These are phyloP conservation scores for Leptosomus discolor DNA, from an alignment of 2,113 vertebrate genomes.

Conservation along the genomic window DNA sequence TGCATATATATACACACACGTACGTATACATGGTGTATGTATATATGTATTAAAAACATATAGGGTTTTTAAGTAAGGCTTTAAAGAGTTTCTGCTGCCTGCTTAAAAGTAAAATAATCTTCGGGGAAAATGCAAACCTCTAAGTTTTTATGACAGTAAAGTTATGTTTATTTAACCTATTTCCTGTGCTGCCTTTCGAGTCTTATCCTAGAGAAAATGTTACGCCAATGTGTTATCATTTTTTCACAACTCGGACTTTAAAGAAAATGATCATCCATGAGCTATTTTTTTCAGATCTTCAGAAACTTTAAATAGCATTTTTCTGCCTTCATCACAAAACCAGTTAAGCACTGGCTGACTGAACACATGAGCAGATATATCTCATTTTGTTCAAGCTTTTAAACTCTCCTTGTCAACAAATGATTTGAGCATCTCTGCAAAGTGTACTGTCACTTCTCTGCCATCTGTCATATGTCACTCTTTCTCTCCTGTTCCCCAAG, in stretches of 20 bases:
- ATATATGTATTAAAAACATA: neutral
- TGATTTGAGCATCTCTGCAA: neutral
- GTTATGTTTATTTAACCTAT: constrained; percentile 46
- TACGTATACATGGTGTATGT: too few relatives aligned
- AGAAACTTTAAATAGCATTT: constrained; percentile 30
- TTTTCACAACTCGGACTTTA: constrained; percentile 37
- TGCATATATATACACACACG: too few relatives aligned
- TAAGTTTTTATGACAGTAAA: neutral
- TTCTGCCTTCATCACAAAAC: neutral
- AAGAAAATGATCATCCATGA: neutral
- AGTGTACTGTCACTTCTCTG: constrained; percentile 17
- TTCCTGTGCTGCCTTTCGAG: constrained; percentile 25
- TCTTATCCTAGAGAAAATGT: constrained; percentile 10
- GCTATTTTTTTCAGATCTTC: neutral
- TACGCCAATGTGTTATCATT: neutral
- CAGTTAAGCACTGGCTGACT: neutral
- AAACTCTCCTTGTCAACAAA: constrained; percentile 38
- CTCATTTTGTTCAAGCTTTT: constrained; percentile 33
- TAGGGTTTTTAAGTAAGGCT: neutral
- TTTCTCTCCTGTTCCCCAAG: neutral
- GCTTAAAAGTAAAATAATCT: neutral
- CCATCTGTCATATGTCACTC: constrained; percentile 43
- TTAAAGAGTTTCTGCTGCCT: neutral
- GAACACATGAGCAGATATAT: constrained; percentile 10
- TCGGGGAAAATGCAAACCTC: neutral